phyloP scores from a whole-genome alignment of 2,888 invertebrate species.

The Altica lythri region DNA sequence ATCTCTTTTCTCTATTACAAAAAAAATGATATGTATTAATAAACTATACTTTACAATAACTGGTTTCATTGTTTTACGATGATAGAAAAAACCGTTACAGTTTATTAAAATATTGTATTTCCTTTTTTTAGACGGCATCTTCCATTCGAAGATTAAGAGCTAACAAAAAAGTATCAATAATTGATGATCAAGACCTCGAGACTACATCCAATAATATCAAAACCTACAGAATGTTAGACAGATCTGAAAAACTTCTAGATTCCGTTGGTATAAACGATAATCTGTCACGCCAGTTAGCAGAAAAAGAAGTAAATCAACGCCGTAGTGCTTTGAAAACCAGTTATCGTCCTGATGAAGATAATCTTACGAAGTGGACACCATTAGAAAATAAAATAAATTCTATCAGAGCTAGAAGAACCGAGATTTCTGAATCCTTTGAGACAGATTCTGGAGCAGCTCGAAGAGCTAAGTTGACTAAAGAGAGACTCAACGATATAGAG shows the following conservation, averaged over 20 bases:
- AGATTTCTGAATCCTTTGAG: slow-evolving; percentile 49
- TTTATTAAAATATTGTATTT: too few relatives aligned
- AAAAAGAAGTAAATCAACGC: slow-evolving; percentile 48
- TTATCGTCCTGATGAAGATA: slow-evolving; percentile 42
- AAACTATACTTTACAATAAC: too few relatives aligned
- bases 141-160: slow-evolving; percentile 66
- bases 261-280: slow-evolving; percentile 66
- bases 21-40: too few relatives aligned
- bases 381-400: slow-evolving; percentile 52
- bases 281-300: slow-evolving; percentile 52
- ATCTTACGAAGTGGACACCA: slow-evolving; percentile 64
- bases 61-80: too few relatives aligned
- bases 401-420: slow-evolving; percentile 25
- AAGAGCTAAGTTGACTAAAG: slow-evolving; percentile 67
- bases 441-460: slow-evolving; percentile 64
- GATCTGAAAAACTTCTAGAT: slow-evolving; percentile 69
- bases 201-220: slow-evolving; percentile 63
- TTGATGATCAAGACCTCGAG: slow-evolving; percentile 69
- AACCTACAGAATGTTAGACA: slow-evolving; percentile 61
- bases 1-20: too few relatives aligned
- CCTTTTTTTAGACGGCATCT: slow-evolving; percentile 64
- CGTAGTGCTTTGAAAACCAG: slow-evolving; percentile 55
- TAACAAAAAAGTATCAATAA: slow-evolving; percentile 64
- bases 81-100: too few relatives aligned
- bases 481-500: slow-evolving; percentile 73